Base-by-base conservation (phyloP, 2,888 invertebrate genomes). In the Danaus chrysippus region DNA sequence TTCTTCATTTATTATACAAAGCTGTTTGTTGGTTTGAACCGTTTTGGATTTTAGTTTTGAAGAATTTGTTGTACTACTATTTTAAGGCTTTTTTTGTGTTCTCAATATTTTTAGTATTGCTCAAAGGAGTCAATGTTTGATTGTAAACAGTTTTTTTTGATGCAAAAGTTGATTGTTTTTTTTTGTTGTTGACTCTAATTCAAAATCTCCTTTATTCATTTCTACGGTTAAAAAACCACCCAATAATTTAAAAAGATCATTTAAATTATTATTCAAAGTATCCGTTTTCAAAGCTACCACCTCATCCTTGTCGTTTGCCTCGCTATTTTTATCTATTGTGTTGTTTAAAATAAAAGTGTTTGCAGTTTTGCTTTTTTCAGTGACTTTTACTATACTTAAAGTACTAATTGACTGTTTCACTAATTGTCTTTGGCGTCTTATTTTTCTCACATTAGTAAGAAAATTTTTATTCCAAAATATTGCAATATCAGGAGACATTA, bases 381-480 rank as follows among this genome's bases (percentile, higher is more conserved):
- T 42, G 11, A 69, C 63, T 15, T 71, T 64, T 55, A 70, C 75
- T 12, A 61, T 69, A 53, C 72, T 74, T 1, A 66, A 71, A 15
- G 66, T 61, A 6, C 9, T 9, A 17, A 17, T 49, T 49, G 9
- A 17, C 9, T 17, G 17, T 17, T 49, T 15, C 17, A 1, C n/a
- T 13, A 13, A 13, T 1, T 59, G 23, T 55, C 44, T 59, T 43
- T 43, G 58, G 52, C 66, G 12, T 13, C 70, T 67, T 13, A 61
- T 61, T 62, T 68, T 63, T 23, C 60, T 62, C 8, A 67, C 70
- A 10, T 66, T 71, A 15, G 53, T 69, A 63, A 73, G 76, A 19
- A 82, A 46, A 56, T 78, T 79, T 44, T 81, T 73, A 64, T 73
- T 65, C 82, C 81, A 81, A 62, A 79, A 80, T 0, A 71, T 67